Percentiles rank a stretch among this genome's conserved stretches.
These are phyloP conservation scores for Troides oblongomaculatus DNA, from an alignment of 2,888 invertebrate genomes.

Conservation along the genomic window DNA sequence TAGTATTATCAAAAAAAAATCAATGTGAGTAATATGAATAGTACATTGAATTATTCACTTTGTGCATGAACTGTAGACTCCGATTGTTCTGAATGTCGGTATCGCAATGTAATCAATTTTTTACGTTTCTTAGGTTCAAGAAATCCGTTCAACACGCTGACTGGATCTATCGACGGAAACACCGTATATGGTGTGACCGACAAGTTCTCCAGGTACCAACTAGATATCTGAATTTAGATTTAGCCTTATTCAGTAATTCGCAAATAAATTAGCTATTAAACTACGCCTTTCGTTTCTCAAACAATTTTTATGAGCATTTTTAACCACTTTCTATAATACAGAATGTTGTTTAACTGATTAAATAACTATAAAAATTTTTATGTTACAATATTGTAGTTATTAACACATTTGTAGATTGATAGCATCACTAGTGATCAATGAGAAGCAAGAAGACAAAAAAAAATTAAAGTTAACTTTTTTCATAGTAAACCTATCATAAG, in stretches of 20 bases:
- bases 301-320: conserved; percentile 7
- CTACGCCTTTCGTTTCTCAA: not conserved
- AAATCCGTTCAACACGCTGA: conserved; percentile 91
- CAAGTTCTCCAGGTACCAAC: conserved; percentile 84
- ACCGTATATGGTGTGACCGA: conserved; percentile 94
- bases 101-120: not conserved
- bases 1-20: too few relatives aligned
- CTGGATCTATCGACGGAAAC: conserved; percentile 92
- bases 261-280: conserved; percentile 12
- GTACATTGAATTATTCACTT: not conserved
- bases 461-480: too few relatives aligned
- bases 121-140: conserved; percentile 83
- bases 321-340: conserved; percentile 10
- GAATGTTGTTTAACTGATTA: conserved; percentile 14
- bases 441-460: too few relatives aligned
- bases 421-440: too few relatives aligned
- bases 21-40: not conserved
- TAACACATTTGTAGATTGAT: too few relatives aligned
- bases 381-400: too few relatives aligned
- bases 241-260: conserved; percentile 12
- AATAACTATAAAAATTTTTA: not conserved
- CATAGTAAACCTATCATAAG: too few relatives aligned
- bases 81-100: not conserved
- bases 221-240: conserved; percentile 32
- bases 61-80: not conserved